A percentile compares a stretch with the other conserved stretches of the same genome.
phyloP scores from a whole-genome alignment of 23 tunicate genomes.

The Clavelina lepadiformis region DNA sequence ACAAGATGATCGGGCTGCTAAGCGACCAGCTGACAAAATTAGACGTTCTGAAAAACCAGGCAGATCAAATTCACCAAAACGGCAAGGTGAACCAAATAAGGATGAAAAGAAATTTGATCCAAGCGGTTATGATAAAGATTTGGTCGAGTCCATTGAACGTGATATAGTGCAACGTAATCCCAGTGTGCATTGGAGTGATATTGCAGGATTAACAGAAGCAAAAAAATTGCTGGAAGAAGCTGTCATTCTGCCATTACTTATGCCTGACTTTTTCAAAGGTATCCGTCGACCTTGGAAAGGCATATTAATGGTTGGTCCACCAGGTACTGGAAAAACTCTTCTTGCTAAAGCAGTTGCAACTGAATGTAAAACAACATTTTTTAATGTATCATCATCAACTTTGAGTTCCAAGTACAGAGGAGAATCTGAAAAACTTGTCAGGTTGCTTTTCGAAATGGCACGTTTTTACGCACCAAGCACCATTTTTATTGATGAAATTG shows the following conservation, averaged over 20 bases:
- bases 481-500: conserved; percentile 97
- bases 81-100: conserved; percentile 47
- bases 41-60: conserved; percentile 23
- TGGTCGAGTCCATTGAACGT: conserved; percentile 85
- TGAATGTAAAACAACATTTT: conserved; percentile 95
- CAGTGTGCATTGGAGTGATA: conserved; percentile 76
- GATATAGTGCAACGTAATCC: conserved; percentile 95
- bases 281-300: conserved; percentile 98
- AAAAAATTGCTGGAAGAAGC: conserved; percentile 93
- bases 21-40: conserved; percentile 18
- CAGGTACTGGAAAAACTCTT: conserved; percentile 95
- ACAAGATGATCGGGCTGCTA: conserved; percentile 34
- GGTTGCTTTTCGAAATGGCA: conserved; percentile 93
- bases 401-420: conserved; percentile 96
- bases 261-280: conserved; percentile 97
- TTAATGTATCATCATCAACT: conserved; percentile 94
- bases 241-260: conserved; percentile 82
- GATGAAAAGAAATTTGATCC: conserved; percentile 84
- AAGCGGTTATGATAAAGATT: conserved; percentile 89
- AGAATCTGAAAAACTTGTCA: conserved; percentile 89
- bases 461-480: conserved; percentile 98
- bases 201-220: conserved; percentile 83
- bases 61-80: conserved; percentile 64
- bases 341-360: conserved; percentile 99
- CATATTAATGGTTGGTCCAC: conserved; percentile 92